Base-by-base conservation (phyloP, 2,888 invertebrate genomes). In the Eupithecia centaureata region DNA sequence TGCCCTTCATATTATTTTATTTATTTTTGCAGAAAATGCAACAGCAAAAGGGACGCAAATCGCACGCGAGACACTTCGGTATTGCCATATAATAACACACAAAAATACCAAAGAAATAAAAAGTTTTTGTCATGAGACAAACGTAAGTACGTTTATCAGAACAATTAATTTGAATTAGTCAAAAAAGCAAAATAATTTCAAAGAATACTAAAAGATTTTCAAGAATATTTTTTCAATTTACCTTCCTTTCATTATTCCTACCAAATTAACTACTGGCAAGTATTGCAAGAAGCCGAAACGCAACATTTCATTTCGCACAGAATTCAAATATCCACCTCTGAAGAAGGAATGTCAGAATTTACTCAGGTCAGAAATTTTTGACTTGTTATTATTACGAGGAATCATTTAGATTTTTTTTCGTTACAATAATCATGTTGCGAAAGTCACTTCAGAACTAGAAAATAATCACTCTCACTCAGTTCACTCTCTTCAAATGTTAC, bases 31-130 rank as follows among this genome's bases (percentile, higher is more conserved):
- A 65, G 79, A 82, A 86, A 86, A 82, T 81, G 83, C 79, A 79
- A 76, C 65, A 42, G 72, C 70, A 73, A 76, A 79, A 82, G 83
- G 89, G 89, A 91, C 90, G 91, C 91, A 91, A 90, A 86, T 87
- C 80, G 83, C 89, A 90, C 85, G 88, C 89, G 86, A 89, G 86
- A 85, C 81, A 74, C 30, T 74, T 57, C 77, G 68, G 78, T 82
- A 82, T 69, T 73, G 68, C 73, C 73, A 73, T 73, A 5, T 27
- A 27, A 1, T 27, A 7, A n/a, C 8, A 28, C 0, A 54, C 15
- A 28, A 28, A 54, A 28, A 15, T 28, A 1, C n/a, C 27, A 28
- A 10, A 18, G 30, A 27, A 54, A 54, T 15, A 22, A 7, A 22
- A 42, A n/a, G 18, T 42, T n/a, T 12, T 35, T 7, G 8, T 35